Evolutionary conservation across 2,113 vertebrate genomes (phyloP).

Genomic region (Sorex araneus): DNA sequence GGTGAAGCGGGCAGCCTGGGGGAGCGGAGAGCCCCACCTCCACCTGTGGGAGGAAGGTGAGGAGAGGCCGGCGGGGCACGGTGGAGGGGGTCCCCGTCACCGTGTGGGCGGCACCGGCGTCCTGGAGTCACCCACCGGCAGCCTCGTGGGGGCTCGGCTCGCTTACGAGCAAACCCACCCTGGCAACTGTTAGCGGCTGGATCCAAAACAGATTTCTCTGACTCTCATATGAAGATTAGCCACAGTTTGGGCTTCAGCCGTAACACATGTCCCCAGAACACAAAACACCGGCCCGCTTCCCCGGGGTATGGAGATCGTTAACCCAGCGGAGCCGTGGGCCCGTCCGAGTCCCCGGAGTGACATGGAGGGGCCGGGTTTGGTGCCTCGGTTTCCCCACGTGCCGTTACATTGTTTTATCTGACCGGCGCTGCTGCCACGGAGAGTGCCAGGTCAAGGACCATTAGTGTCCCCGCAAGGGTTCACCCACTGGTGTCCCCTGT

Average conservation of each 20-base stretch:
- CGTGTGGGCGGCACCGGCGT: no score
- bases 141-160: neutral
- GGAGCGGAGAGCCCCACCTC: neutral
- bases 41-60: conserved; percentile 61
- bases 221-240: conserved; percentile 85
- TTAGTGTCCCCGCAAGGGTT: no score
- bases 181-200: conserved; percentile 81
- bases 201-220: conserved; percentile 84
- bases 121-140: no score
- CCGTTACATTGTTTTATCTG: neutral
- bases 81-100: neutral
- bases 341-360: neutral
- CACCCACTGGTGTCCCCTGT: no score
- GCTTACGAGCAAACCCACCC: conserved; percentile 82
- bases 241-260: conserved; percentile 83
- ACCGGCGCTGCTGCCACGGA: neutral
- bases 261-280: conserved; percentile 83
- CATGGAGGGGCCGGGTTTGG: neutral
- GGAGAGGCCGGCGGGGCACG: conserved; percentile 73
- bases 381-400: neutral
- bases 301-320: conserved; percentile 78
- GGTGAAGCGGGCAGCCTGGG: no score
- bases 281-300: conserved; percentile 77
- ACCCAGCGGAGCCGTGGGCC: conserved; percentile 5
- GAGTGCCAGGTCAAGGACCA: no score